Base-by-base conservation (phyloP, 2,888 invertebrate genomes). In the Argyra leucocephala region DNA sequence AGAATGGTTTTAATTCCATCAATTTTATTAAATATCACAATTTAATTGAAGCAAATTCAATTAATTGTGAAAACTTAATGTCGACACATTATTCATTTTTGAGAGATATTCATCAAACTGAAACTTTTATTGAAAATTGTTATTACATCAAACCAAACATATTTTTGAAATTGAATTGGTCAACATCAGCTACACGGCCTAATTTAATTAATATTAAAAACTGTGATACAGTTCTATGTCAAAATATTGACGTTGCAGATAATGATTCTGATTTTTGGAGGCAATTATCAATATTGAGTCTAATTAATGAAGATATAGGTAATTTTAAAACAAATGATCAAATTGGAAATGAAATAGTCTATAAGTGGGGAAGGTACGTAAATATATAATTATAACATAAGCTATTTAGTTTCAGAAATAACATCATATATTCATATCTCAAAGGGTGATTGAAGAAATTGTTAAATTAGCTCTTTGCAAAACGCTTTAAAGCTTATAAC, bases 271-370 rank as follows among this genome's bases (percentile, higher is more conserved):
- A 76, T 60, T 74, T 78, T n/a, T 73, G 78, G 72, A 73, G 73
- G 62, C 77, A 80, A 67, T 65, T 80, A 62, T 70, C 73, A 12
- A 73, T 76, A 2, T 63, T 80, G n/a, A 69, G 72, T 15, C 72
- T 71, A 3, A 77, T 80, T 63, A 75, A 76, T n/a, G 75, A 77
- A 36, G 76, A 76, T 64, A 79, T 80, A 64, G 65, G 78, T 18
- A 70, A 69, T n/a, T 76, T 71, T 64, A 76, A 74, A 64, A 69
- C 70, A 2, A 71, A 70, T 2, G 68, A 70, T 1, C 72, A 72
- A 15, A 62, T 67, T 0, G 64, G 26, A 0, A 69, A 65, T 9
- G 77, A 78, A 22, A 73, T 75, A 0, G 66, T 71, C 0, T 79
- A 78, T 65, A 73, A 73, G 21, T 76, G 76, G 68, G 78, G 76